These are phyloP conservation scores for Psittacula echo DNA, from an alignment of 2,797 vertebrate genomes.

Conservation along the genomic window DNA sequence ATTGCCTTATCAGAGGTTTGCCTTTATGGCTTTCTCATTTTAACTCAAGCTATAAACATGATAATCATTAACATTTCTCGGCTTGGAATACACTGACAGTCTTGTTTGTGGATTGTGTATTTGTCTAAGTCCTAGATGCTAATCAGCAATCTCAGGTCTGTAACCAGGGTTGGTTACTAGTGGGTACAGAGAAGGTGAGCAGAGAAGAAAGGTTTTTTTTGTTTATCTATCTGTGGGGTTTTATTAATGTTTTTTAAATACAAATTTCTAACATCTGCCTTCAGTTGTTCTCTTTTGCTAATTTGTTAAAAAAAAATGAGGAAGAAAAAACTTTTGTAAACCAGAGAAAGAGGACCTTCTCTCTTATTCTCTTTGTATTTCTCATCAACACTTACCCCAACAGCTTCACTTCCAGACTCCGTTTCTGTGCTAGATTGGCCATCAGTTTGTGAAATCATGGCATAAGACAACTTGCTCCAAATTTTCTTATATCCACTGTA, in stretches of 20 bases:
- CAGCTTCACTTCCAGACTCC: neutral
- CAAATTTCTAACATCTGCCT: neutral
- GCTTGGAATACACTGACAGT: conserved; percentile 21
- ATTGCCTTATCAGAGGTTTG: conserved; percentile 47
- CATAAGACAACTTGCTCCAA: neutral
- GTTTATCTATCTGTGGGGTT: neutral
- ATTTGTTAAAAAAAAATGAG: neutral
- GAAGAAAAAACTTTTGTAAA: neutral
- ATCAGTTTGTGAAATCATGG: neutral
- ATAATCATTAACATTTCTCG: conserved; percentile 62
- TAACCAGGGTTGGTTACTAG: conserved; percentile 14
- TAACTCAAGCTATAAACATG: conserved; percentile 61
- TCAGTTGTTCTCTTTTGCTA: neutral
- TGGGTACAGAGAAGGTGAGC: neutral
- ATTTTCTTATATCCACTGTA: neutral
- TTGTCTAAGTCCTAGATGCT: conserved; percentile 26
- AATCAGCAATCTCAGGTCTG: conserved; percentile 29
- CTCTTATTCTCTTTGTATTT: neutral
- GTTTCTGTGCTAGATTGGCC: neutral
- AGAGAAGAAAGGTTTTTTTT: neutral
- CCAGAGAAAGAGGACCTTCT: neutral
- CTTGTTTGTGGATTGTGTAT: conserved; percentile 7
- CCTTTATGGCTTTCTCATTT: conserved; percentile 64
- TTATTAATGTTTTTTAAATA: neutral
- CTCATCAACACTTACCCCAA: neutral